Conservation (phyloP, 1,140 invertebrate species). For the Panagrolaimus sp. region DNA sequence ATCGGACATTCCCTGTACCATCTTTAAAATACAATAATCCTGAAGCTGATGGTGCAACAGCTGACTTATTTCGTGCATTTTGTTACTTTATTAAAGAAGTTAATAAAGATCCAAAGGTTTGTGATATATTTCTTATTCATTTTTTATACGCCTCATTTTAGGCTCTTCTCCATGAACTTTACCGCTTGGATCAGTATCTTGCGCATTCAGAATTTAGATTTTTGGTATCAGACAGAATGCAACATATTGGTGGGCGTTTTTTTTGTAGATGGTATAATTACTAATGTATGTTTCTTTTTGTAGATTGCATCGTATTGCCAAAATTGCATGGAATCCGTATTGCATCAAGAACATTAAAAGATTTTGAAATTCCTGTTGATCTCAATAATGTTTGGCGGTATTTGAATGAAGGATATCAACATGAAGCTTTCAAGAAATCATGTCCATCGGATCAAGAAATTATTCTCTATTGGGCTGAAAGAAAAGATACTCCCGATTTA, state of each 20-base stretch:
- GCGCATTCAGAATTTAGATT: background rate
- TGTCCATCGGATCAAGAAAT: conserved; percentile 15
- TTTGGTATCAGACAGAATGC: background rate
- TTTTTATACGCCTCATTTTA: too few relatives aligned
- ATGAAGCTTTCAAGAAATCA: background rate
- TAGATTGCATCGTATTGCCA: conserved; percentile 1
- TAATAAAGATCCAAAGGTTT: conserved; percentile 19
- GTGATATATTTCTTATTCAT: too few relatives aligned
- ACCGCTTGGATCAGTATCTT: conserved; percentile 8
- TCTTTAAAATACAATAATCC: conserved; percentile 11
- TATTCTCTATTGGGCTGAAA: conserved; percentile 1
- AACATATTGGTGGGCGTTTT: too few relatives aligned
- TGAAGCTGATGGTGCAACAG: conserved; percentile 17
- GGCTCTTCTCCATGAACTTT: background rate
- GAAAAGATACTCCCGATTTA: background rate
- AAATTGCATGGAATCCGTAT: conserved; percentile 8
- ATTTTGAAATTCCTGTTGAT: conserved; percentile 13
- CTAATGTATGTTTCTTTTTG: too few relatives aligned
- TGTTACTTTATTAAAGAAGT: conserved; percentile 24
- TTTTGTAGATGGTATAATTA: too few relatives aligned
- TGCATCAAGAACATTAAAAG: background rate
- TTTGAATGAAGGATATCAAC: background rate
- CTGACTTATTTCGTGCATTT: conserved; percentile 19
- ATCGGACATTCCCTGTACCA: conserved; percentile 13
- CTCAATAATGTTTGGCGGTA: conserved; percentile 6